Conservation (phyloP, 2,888 invertebrate species). For the Exephanes ischioxanthus region DNA sequence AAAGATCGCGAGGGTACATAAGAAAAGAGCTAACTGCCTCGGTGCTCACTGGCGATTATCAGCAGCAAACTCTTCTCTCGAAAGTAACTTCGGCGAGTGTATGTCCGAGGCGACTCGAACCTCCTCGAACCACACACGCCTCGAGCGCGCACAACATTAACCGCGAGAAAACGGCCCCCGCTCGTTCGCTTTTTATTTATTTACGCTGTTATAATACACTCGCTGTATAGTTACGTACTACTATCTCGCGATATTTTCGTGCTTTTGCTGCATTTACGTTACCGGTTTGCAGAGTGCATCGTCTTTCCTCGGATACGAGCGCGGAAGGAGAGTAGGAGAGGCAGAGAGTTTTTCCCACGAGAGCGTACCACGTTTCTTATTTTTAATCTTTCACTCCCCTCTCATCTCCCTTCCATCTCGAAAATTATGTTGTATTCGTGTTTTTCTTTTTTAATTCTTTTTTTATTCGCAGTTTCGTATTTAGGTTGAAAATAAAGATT, state of each 20-base stretch:
- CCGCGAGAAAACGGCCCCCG: slow-evolving; percentile 19
- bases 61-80: slow-evolving; percentile 50
- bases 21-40: slow-evolving; percentile 64
- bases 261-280: slow-evolving; percentile 2
- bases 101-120: slow-evolving; percentile 52
- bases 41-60: slow-evolving; percentile 64
- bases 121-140: slow-evolving; percentile 29
- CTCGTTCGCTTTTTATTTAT: slow-evolving; percentile 54
- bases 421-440: slow-evolving; percentile 21
- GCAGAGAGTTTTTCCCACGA: slow-evolving; percentile 42
- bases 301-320: slow-evolving; percentile 5
- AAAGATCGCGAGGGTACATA: slow-evolving; percentile 31
- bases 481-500: slow-evolving; percentile 52
- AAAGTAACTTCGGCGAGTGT: slow-evolving; percentile 48
- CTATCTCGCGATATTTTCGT: slow-evolving; percentile 61
- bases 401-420: background rate
- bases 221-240: slow-evolving; percentile 56
- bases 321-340: background rate
- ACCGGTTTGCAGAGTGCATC: slow-evolving; percentile 31
- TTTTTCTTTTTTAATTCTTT: background rate
- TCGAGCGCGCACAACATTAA: slow-evolving; percentile 53
- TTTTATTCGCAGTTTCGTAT: slow-evolving; percentile 56
- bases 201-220: slow-evolving; percentile 59
- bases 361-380: slow-evolving; percentile 19
- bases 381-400: background rate